Conservation (phyloP, 2,888 invertebrate genomes). For the Buathra laborator region DNA sequence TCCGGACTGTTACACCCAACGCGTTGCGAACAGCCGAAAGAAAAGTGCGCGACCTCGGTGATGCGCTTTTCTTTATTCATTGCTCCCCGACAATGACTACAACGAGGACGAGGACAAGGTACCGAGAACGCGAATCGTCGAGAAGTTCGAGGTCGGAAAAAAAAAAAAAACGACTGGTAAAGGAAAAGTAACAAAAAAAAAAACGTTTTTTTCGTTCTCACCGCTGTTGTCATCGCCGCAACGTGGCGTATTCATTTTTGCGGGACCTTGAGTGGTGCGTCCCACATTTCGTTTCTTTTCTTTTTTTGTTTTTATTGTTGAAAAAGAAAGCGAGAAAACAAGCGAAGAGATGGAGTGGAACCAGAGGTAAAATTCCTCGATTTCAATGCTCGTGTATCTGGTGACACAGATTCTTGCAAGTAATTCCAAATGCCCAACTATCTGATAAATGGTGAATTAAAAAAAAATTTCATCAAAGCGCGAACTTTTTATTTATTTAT, state of each 20-base stretch:
- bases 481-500: not conserved
- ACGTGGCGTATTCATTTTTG: not conserved
- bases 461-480: too few relatives aligned
- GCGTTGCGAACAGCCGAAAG: not conserved
- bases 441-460: not conserved
- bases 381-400: conserved; percentile 18
- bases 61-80: conserved; percentile 21
- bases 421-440: not conserved
- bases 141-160: conserved; percentile 56
- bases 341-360: conserved; percentile 20
- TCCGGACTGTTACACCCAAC: not conserved
- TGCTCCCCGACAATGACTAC: conserved; percentile 8
- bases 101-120: conserved; percentile 9
- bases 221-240: not conserved
- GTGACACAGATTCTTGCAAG: not conserved
- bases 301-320: not conserved
- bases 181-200: conserved; percentile 28
- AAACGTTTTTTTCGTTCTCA: conserved; percentile 4
- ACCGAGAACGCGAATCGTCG: not conserved
- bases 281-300: conserved; percentile 18
- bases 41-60: conserved; percentile 2
- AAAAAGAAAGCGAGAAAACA: conserved; percentile 16
- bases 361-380: conserved; percentile 10
- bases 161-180: conserved; percentile 29
- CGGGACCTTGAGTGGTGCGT: conserved; percentile 42